Evolutionary conservation across 2,113 vertebrate genomes (phyloP), one percentile per base, ranked within the genome.

Genomic region (Miniopterus natalensis): DNA sequence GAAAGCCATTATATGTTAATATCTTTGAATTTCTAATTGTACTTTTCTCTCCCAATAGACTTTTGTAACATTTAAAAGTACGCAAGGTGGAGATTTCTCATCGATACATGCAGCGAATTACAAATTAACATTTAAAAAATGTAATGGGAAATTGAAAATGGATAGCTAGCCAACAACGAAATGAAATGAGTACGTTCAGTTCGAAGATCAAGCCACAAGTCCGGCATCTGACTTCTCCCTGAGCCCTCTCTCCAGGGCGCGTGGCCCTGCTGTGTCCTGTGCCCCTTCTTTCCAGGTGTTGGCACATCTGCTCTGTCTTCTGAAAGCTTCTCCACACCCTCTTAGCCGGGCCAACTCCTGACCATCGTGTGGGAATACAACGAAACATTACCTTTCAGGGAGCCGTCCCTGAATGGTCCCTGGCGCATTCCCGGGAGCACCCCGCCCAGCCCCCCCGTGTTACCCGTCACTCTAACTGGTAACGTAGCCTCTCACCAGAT

Each of bases 11-110:
- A 83, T 25, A 49, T 78, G 18, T 49, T 83, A 93, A 65, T 88
- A 79, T 83, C 42, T 96, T 66, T 91, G 92, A 90, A 79, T 96
- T 90, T 86, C 59, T 49, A 71, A 94, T 63, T 94, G 36, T 51
- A 75, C 29, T 61, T 85, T 86, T n/a, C 40, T 29, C 11, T 51
- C 3, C n/a, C 12, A 77, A 20, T 36, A 70, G 18, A 85, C 23
- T 70, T 87, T 84, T 86, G 20, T 78, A 88, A 87, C 17, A 55
- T 84, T 84, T 88, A 77, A 88, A 94, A 71, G 42, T 71, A 45
- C 4, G 21, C 65, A 93, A 55, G 36, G 5, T 95, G n/a, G 15
- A 65, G 84, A 59, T 27, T 55, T 27, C 20, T 94, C 36, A 89
- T 86, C 79, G 53, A 61, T 79, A 90, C 17, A 55, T 25, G 23